A percentile compares a stretch with the other conserved stretches of the same genome.
Evolutionary conservation across 2,797 vertebrate genomes (phyloP).

Genomic region (Anguilla obscura): DNA sequence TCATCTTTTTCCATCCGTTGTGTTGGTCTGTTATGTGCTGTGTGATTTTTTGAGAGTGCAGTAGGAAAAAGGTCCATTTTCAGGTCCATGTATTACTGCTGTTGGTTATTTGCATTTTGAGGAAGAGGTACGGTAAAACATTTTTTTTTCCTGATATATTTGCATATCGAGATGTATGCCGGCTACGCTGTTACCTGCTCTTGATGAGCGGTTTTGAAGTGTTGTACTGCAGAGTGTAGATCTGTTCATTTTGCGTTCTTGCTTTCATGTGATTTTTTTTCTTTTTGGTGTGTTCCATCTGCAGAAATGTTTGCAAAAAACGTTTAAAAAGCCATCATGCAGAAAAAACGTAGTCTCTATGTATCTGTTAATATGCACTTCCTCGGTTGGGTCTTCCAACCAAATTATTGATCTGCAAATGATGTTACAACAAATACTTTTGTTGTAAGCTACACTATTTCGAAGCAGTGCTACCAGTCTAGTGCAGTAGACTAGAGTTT

Average conservation of each 20-base stretch:
- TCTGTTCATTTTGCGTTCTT: not conserved
- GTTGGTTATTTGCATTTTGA: not conserved
- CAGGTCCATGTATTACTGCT: not conserved
- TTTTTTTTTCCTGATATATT: not conserved
- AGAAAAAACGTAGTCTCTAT: too few relatives aligned
- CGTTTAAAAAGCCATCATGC: not conserved
- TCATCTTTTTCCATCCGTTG: not conserved
- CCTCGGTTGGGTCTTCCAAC: too few relatives aligned
- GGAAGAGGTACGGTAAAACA: not conserved
- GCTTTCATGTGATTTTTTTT: not conserved
- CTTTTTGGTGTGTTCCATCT: not conserved
- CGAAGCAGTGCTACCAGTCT: too few relatives aligned
- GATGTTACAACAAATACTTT: too few relatives aligned
- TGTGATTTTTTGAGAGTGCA: not conserved
- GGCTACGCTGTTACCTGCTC: not conserved
- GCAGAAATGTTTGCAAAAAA: not conserved
- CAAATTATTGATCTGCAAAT: too few relatives aligned
- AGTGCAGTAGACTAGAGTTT: too few relatives aligned
- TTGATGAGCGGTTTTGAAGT: not conserved
- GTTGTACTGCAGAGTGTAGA: not conserved
- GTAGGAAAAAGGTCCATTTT: not conserved
- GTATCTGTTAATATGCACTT: too few relatives aligned
- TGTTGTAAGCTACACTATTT: too few relatives aligned
- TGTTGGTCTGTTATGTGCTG: not conserved
- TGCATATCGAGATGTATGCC: not conserved